phyloP scores from a whole-genome alignment of 64 coral and sea anemone genomes.

The Trachythela sp. region DNA sequence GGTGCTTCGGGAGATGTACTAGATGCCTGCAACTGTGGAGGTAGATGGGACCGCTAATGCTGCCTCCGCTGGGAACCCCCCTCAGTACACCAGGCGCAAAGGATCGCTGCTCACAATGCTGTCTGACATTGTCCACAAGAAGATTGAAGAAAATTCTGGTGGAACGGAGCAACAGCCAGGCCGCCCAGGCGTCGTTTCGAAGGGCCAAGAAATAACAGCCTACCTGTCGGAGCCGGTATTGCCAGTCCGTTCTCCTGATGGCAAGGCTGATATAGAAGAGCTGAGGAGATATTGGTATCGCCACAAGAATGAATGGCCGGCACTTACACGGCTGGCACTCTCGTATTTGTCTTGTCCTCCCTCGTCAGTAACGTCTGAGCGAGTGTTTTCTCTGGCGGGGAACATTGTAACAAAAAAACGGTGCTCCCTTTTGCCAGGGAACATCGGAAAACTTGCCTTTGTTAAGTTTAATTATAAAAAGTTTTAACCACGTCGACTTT shows the following conservation, averaged over 20 bases:
- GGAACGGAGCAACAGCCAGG: neutral
- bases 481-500: neutral
- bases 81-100: no score
- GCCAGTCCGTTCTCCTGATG: no score
- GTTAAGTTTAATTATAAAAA: no score
- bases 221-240: no score
- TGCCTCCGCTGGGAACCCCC: no score
- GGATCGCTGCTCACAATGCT: no score
- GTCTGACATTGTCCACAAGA: no score
- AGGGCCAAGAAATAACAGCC: neutral
- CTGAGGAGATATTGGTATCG: neutral
- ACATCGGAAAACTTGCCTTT: no score
- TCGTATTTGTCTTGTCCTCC: neutral
- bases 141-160: no score
- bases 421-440: no score
- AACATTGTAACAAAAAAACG: constrained; percentile 2
- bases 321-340: neutral
- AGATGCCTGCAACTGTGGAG: neutral
- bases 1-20: neutral
- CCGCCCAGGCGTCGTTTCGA: neutral
- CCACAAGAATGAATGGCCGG: neutral
- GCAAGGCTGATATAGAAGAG: neutral
- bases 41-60: no score
- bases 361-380: neutral
- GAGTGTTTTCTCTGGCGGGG: neutral